Conservation (phyloP, 2,888 invertebrate species). For the Venusia cambrica region DNA sequence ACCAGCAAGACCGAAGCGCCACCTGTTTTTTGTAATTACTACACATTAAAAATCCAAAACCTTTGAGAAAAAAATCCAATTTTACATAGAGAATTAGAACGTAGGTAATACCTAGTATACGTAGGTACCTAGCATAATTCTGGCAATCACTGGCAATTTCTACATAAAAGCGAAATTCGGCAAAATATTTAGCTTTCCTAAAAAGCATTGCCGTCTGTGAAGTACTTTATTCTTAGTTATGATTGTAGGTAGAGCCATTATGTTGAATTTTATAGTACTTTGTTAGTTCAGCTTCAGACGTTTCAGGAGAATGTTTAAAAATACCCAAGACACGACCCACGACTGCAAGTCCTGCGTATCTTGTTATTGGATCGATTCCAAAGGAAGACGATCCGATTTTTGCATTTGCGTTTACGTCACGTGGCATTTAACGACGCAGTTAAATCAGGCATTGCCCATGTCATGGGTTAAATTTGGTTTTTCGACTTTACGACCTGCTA, state of each 20-base stretch:
- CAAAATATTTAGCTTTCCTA: too few relatives aligned
- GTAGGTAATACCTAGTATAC: too few relatives aligned
- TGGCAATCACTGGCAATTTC: too few relatives aligned
- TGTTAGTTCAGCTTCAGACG: conserved; percentile 5
- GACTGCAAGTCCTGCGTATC: conserved; percentile 29
- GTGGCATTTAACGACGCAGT: conserved; percentile 26
- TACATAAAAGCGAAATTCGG: too few relatives aligned
- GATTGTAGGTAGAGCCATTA: background rate
- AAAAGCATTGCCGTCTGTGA: background rate
- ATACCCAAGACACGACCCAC: conserved; percentile 28
- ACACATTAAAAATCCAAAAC: too few relatives aligned
- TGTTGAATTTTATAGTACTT: conserved; percentile 1
- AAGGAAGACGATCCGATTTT: conserved; percentile 36
- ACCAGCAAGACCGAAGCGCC: too few relatives aligned
- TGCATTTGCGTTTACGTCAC: conserved; percentile 34
- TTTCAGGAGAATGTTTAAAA: conserved; percentile 25
- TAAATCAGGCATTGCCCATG: conserved; percentile 8
- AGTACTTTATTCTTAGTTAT: background rate
- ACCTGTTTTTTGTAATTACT: too few relatives aligned
- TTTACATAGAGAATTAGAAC: too few relatives aligned
- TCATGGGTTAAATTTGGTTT: conserved; percentile 6
- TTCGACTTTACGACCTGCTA: background rate
- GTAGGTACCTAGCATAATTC: too few relatives aligned
- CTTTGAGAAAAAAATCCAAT: too few relatives aligned
- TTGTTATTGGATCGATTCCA: conserved; percentile 47